A percentile compares a stretch with the other conserved stretches of the same genome.
phyloP scores from a whole-genome alignment of 2,797 vertebrate genomes.

The Streptopelia turtur region DNA sequence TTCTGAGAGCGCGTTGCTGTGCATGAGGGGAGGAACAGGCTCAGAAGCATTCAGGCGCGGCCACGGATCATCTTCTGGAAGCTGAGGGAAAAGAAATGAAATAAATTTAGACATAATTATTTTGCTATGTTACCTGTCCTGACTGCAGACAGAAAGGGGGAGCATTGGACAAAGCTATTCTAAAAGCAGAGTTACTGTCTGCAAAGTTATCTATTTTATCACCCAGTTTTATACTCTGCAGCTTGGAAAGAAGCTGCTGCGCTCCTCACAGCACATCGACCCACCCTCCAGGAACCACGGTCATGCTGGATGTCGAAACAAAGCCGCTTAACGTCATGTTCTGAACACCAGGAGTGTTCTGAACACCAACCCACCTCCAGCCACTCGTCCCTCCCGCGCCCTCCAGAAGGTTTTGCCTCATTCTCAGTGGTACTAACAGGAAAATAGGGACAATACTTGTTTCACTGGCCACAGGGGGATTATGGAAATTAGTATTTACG shows the following conservation, averaged over 20 bases:
- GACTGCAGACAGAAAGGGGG: background rate
- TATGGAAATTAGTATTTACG: conserved; percentile 1
- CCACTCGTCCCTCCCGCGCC: background rate
- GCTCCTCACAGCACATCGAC: background rate
- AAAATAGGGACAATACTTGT: background rate
- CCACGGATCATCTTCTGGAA: conserved; percentile 79
- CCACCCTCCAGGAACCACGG: fast-evolving
- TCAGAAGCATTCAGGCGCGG: conserved; percentile 75
- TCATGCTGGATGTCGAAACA: background rate
- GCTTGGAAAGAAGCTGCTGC: background rate
- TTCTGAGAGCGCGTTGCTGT: conserved; percentile 70
- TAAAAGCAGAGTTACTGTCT: background rate
- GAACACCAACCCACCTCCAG: background rate
- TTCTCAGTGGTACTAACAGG: background rate
- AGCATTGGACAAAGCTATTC: background rate
- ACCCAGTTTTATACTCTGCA: background rate
- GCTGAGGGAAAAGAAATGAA: conserved; percentile 46
- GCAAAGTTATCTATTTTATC: background rate
- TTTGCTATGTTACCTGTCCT: background rate
- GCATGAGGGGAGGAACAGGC: conserved; percentile 75
- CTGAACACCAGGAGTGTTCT: background rate
- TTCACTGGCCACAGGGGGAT: background rate
- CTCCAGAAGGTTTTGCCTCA: background rate
- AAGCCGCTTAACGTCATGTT: fast-evolving
- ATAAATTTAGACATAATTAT: background rate